Evolutionary conservation across 2,113 vertebrate species (phyloP).

Genomic region (Furnarius figulus): DNA sequence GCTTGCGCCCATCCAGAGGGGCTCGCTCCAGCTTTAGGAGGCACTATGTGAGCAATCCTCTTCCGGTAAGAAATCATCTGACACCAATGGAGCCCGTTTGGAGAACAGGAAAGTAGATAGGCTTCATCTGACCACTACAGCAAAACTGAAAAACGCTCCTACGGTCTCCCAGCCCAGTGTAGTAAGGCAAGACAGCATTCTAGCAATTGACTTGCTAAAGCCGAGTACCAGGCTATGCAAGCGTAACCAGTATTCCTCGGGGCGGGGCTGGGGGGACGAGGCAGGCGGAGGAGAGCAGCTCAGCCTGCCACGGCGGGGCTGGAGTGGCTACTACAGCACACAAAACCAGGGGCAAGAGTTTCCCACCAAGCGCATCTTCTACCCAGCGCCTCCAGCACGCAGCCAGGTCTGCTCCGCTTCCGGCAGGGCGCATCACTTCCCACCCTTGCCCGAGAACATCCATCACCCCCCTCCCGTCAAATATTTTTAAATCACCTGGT

Average conservation of each 20-base stretch:
- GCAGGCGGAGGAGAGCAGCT: not conserved
- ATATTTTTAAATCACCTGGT: not conserved
- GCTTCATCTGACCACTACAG: conserved; percentile 51
- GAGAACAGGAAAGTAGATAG: conserved; percentile 63
- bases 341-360: conserved; percentile 38
- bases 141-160: not conserved
- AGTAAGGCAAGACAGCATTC: conserved; percentile 14
- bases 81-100: conserved; percentile 64
- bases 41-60: conserved; percentile 67
- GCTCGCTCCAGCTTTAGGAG: conserved; percentile 41
- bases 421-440: not conserved
- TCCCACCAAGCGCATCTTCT: conserved; percentile 18
- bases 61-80: conserved; percentile 64
- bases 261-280: not conserved
- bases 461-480: not conserved
- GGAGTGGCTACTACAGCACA: conserved; percentile 22
- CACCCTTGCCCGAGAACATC: not conserved
- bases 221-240: not conserved
- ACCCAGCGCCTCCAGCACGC: not conserved
- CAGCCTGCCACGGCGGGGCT: conserved; percentile 11
- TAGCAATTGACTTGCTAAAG: conserved; percentile 33
- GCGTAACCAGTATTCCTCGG: conserved; percentile 20
- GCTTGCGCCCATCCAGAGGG: conserved; percentile 16
- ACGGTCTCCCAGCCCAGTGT: not conserved
- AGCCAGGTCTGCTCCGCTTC: not conserved